Evolutionary conservation across 1,140 invertebrate species (phyloP), one percentile per base, ranked within the genome.

Genomic region (Drosophila ficusphila): DNA sequence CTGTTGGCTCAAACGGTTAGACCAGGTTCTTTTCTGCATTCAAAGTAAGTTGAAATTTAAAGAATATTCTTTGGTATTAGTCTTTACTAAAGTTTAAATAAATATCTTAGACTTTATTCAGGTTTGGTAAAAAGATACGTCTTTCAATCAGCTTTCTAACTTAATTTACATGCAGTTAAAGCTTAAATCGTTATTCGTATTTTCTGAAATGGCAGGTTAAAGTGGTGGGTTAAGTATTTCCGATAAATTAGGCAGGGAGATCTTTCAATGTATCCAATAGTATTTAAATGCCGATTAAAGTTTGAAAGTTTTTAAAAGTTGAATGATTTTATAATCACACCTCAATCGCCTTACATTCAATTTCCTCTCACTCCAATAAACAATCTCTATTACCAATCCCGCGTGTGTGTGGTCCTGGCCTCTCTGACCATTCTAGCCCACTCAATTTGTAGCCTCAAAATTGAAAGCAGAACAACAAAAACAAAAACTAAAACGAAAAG

Each of bases 1-100:
- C 57, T 44, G 51, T 60, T 42, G 72, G 61, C 48, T 31, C 62
- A 58, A 62, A 44, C 82, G 46, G 81, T 72, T 68, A 39, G 12
- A 9, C 44, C 4, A 21, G 23, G 14, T 19, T 5, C 11, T 11
- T 29, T 4, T 8, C n/a, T 4, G n/a, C 14, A 9, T 0, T 4
- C 2, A 23, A 0, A n/a, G 36, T 57, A 33, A 56, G 19, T 42
- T 46, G 14, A 33, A 46, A 7, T 23, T n/a, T 6, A 44, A 12
- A 0, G 12, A 34, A 31, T 19, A 49, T 33, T n/a, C n/a, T n/a
- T n/a, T n/a, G n/a, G n/a, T n/a, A n/a, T n/a, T n/a, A n/a, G n/a
- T n/a, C n/a, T n/a, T n/a, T n/a, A n/a, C n/a, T n/a, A n/a, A n/a
- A n/a, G n/a, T n/a, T n/a, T 42, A 38, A 38, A 2, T 2, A 2